Evolutionary conservation across 2,113 vertebrate species (phyloP).

Genomic region (Felis chaus): DNA sequence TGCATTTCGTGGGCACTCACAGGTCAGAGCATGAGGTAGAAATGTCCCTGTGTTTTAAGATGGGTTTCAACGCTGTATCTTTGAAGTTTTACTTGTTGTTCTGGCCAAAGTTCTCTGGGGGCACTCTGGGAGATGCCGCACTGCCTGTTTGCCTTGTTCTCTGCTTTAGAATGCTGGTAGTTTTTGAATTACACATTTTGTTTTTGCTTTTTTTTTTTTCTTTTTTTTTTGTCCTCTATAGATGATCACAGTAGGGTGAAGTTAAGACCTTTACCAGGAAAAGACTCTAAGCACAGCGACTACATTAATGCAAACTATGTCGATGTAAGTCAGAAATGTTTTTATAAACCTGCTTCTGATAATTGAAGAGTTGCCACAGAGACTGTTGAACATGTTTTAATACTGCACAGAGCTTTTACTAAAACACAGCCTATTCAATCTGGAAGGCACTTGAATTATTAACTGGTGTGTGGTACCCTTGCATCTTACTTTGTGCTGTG

Average conservation of each 20-base stretch:
- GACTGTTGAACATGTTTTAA: constrained; percentile 22
- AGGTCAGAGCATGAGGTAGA: not conserved
- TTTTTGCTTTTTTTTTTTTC: not conserved
- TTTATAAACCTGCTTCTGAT: constrained; percentile 59
- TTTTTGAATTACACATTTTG: not conserved
- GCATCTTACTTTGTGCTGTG: constrained; percentile 79
- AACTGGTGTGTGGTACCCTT: constrained; percentile 68
- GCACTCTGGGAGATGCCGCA: not conserved
- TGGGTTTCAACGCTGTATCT: not conserved
- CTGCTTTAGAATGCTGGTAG: not conserved
- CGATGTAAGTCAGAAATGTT: constrained; percentile 90
- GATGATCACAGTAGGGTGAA: constrained; percentile 99
- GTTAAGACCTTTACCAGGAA: constrained; percentile 95
- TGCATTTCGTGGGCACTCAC: not conserved
- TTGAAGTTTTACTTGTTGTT: not conserved
- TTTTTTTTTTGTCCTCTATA: constrained; percentile 74
- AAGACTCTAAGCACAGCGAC: constrained; percentile 99
- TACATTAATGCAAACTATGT: constrained; percentile 99
- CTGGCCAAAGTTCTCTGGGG: not conserved
- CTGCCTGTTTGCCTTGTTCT: not conserved
- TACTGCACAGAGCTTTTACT: constrained; percentile 33
- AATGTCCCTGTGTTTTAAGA: not conserved
- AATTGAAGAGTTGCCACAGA: not conserved
- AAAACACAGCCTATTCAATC: constrained; percentile 44
- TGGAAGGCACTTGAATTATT: constrained; percentile 79